Evolutionary conservation across 1,140 invertebrate species (phyloP), one percentile per base, ranked within the genome.

Genomic region (Dolichoris vasculosae): DNA sequence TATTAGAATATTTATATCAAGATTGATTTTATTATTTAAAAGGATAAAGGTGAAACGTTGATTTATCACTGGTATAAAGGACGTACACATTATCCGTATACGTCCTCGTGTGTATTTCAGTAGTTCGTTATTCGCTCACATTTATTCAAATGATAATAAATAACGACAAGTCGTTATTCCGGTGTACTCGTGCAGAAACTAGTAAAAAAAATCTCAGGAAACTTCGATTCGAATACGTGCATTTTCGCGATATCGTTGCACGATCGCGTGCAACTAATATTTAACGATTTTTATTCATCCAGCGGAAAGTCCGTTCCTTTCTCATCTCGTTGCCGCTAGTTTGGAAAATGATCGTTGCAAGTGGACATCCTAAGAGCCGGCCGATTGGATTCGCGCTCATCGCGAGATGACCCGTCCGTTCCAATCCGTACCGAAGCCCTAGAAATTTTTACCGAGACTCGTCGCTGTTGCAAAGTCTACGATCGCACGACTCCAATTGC

Each of bases 361-460:
- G n/a, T n/a, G n/a, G n/a, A n/a, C n/a, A n/a, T n/a, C n/a, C n/a
- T n/a, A n/a, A n/a, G n/a, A n/a, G n/a, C n/a, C n/a, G n/a, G n/a
- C n/a, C n/a, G n/a, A n/a, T n/a, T n/a, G n/a, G n/a, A n/a, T n/a
- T n/a, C n/a, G n/a, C n/a, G n/a, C n/a, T n/a, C n/a, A n/a, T n/a
- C n/a, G 0, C 13, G 38, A 17, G 32, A 55, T 48, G n/a, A 30
- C 23, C 35, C 73, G 43, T 67, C 23, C 55, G 78, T 77, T 83
- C 26, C 20, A 67, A 48, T 83, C 32, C 59, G 23, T 48, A 40
- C 64, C 11, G 82, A 83, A 77, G 55, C 75, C 82, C 26, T 77
- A 76, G 48, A 64, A 77, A 55, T 40, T 51, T 35, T 83, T 75
- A 76, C n/a, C 26, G 23, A 23, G 35, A 55, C 32, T 55, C 40